These are phyloP conservation scores for Hippocampus mohnikei DNA, from an alignment of 2,113 vertebrate species.

Conservation along the genomic window DNA sequence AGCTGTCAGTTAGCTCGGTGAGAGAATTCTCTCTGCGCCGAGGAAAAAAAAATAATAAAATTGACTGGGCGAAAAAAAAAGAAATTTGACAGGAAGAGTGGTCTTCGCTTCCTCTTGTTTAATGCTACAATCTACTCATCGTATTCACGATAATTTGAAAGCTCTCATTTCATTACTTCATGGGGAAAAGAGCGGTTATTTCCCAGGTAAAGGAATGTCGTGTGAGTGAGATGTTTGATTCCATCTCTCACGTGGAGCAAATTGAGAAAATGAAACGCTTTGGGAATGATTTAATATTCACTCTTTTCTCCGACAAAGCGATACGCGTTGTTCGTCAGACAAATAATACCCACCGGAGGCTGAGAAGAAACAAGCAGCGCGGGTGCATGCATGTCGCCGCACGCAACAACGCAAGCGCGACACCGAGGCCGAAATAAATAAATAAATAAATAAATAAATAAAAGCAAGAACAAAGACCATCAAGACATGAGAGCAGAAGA, in stretches of 20 bases:
- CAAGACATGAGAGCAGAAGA: conserved; percentile 13
- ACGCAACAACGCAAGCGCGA: neutral
- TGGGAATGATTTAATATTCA: neutral
- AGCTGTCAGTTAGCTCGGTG: too few relatives aligned
- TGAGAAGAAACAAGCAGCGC: neutral
- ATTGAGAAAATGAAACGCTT: neutral
- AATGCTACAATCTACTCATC: neutral
- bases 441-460: too few relatives aligned
- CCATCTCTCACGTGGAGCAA: neutral
- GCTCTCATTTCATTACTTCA: neutral
- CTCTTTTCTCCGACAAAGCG: neutral
- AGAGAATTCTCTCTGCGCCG: too few relatives aligned
- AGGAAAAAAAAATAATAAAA: too few relatives aligned
- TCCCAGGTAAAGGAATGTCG: neutral
- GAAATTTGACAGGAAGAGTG: too few relatives aligned
- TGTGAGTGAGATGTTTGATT: too few relatives aligned
- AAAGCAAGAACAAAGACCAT: conserved; percentile 8
- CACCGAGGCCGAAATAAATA: conserved; percentile 1
- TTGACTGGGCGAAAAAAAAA: too few relatives aligned
- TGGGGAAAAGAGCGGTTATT: neutral
- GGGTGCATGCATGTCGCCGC: neutral
- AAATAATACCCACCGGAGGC: neutral
- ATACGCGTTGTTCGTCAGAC: neutral
- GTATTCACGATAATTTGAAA: neutral
- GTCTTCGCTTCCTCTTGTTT: neutral